phyloP scores from a whole-genome alignment of 2,113 vertebrate genomes.

The Sinosuthora webbiana region DNA sequence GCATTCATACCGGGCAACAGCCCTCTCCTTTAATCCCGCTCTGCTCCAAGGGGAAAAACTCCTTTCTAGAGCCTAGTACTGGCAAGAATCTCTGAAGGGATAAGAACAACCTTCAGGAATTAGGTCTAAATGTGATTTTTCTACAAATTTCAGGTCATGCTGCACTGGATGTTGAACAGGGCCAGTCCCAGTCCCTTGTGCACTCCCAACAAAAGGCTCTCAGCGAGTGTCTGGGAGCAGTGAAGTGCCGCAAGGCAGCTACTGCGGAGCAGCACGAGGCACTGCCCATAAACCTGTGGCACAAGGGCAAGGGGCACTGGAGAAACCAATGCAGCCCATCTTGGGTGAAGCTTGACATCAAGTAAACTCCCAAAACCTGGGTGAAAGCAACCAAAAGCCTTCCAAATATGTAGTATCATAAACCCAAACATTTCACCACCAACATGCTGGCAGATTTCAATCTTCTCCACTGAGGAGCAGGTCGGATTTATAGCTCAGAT shows the following conservation, averaged over 20 bases:
- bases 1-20: neutral
- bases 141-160: neutral
- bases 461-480: neutral
- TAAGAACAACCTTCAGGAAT: neutral
- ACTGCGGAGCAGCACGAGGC: fast-evolving
- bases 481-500: neutral
- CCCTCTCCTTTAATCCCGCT: neutral
- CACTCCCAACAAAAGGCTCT: neutral
- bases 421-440: neutral
- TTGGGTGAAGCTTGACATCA: neutral
- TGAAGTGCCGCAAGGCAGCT: neutral
- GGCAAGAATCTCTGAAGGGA: neutral
- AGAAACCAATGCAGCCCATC: neutral
- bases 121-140: neutral
- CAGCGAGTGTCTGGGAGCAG: fast-evolving
- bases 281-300: neutral
- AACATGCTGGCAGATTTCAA: neutral
- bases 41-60: neutral
- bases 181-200: neutral
- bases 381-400: neutral
- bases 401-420: neutral
- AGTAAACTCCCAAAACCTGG: neutral
- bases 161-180: neutral
- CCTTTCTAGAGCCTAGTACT: neutral
- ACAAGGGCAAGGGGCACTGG: neutral